Evolutionary conservation across 1,140 invertebrate genomes (phyloP).

Genomic region (Branchinecta lynchi): DNA sequence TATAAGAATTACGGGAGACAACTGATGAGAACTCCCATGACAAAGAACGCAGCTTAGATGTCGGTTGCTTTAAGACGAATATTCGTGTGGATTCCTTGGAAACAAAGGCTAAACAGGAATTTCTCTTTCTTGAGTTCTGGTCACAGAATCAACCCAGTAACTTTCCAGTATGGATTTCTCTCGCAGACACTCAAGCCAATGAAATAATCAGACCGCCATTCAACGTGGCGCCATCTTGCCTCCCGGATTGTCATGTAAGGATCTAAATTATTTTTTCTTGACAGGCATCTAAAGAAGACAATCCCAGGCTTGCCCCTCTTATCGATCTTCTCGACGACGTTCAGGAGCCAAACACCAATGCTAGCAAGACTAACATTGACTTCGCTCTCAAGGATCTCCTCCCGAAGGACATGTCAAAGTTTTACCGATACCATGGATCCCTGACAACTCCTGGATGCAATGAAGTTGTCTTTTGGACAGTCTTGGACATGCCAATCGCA

Average conservation of each 20-base stretch:
- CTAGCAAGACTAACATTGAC: slow-evolving; percentile 24
- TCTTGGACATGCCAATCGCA: slow-evolving; percentile 42
- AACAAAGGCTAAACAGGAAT: no score
- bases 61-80: no score
- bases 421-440: slow-evolving; percentile 52
- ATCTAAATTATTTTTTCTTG: neutral
- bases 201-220: neutral
- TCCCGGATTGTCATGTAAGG: no score
- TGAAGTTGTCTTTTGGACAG: slow-evolving; percentile 54
- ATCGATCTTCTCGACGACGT: slow-evolving; percentile 31
- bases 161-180: no score
- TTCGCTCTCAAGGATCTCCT: slow-evolving; percentile 35
- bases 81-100: no score
- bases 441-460: slow-evolving; percentile 56
- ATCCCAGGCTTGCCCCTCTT: slow-evolving; percentile 34
- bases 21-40: no score
- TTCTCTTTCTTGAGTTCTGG: no score
- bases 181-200: no score
- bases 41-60: no score
- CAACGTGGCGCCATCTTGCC: neutral
- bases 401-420: slow-evolving; percentile 37
- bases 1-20: no score
- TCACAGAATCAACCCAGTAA: no score
- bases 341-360: slow-evolving; percentile 24
- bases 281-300: slow-evolving; percentile 33